Percentiles rank a stretch among this genome's conserved stretches.
phyloP scores from a whole-genome alignment of 2,113 vertebrate species.

The Melanostigma gelatinosum region DNA sequence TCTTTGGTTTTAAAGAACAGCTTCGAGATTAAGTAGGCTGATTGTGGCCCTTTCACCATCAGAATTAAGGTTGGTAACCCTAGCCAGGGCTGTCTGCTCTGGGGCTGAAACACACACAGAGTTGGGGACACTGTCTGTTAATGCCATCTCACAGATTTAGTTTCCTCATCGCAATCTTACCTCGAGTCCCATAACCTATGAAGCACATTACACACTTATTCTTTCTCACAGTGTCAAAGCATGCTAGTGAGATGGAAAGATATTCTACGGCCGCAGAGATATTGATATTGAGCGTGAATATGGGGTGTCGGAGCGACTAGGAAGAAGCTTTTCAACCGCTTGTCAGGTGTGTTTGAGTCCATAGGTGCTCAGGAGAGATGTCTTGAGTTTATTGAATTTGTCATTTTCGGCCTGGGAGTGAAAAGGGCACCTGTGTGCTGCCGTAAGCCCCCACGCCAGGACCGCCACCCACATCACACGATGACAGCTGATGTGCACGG shows the following conservation, averaged over 20 bases:
- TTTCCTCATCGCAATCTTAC: conserved; percentile 90
- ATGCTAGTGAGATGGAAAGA: conserved; percentile 68
- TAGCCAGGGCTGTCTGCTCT: conserved; percentile 87
- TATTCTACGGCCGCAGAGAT: conserved; percentile 58
- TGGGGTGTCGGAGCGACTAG: conserved; percentile 67
- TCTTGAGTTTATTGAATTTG: conserved; percentile 85
- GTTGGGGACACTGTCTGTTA: conserved; percentile 87
- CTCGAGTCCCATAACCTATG: conserved; percentile 79
- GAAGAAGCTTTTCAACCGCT: conserved; percentile 79
- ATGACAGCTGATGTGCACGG: conserved; percentile 76
- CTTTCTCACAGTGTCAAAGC: conserved; percentile 78
- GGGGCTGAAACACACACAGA: conserved; percentile 83
- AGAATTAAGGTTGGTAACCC: conserved; percentile 90
- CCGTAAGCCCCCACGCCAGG: conserved; percentile 56
- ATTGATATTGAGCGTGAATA: conserved; percentile 71
- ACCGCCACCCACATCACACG: conserved; percentile 67
- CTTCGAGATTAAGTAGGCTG: conserved; percentile 86
- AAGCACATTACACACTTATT: conserved; percentile 71
- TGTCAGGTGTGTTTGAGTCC: conserved; percentile 78
- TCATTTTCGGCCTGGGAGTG: conserved; percentile 80
- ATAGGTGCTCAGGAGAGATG: conserved; percentile 66
- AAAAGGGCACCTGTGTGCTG: conserved; percentile 81
- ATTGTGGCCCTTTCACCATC: conserved; percentile 87
- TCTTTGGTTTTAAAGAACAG: conserved; percentile 86
- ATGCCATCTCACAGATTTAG: conserved; percentile 90